Conservation (phyloP, 1,140 invertebrate species). For the Pemphigus obesinymphae region DNA sequence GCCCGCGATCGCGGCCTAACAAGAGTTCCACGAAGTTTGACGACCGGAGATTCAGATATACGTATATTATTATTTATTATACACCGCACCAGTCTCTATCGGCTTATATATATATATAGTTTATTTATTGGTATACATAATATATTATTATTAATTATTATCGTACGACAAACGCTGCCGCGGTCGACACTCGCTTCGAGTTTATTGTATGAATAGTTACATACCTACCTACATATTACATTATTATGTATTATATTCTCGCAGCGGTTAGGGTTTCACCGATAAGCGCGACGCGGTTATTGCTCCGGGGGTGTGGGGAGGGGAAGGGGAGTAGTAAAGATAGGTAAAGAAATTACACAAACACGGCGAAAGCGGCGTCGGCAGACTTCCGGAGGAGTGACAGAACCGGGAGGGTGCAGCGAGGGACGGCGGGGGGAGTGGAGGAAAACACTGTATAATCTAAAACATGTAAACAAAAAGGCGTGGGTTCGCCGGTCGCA, state of each 20-base stretch:
- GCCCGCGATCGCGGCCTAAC: not conserved
- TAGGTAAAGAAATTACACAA: not conserved
- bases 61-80: too few relatives aligned
- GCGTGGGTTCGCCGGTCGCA: slow-evolving; percentile 24
- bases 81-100: too few relatives aligned
- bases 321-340: not conserved
- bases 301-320: too few relatives aligned
- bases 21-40: slow-evolving; percentile 29
- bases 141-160: not conserved
- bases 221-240: too few relatives aligned
- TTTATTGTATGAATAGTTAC: too few relatives aligned
- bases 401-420: not conserved
- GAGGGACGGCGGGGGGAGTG: not conserved
- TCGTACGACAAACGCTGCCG: not conserved
- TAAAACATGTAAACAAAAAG: slow-evolving; percentile 41
- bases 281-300: too few relatives aligned
- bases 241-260: too few relatives aligned
- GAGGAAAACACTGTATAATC: not conserved
- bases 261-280: too few relatives aligned
- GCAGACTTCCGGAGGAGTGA: not conserved
- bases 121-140: too few relatives aligned
- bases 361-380: not conserved
- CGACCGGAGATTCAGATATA: not conserved
- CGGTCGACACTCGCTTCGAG: not conserved
- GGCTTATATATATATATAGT: too few relatives aligned